Base-by-base conservation (phyloP, 2,113 vertebrate species). In the Pheucticus melanocephalus region DNA sequence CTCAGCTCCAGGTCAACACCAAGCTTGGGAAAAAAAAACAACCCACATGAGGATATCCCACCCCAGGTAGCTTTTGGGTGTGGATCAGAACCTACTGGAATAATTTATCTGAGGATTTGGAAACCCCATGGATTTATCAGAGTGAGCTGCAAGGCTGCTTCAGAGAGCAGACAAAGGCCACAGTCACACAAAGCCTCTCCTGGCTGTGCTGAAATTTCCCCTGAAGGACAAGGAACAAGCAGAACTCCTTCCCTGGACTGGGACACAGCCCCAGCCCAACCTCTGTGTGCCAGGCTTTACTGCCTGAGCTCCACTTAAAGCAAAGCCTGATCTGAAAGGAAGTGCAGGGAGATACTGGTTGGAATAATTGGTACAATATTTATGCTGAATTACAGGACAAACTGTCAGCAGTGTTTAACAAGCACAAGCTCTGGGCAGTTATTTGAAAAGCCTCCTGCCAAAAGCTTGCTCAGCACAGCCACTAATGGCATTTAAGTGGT, bases 401-500 rank as follows among this genome's bases (percentile, higher is more conserved):
- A 76, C 69, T 61, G 65, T 82, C 89, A 87, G 79, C 54, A 85
- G 53, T 59, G 27, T 87, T 94, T 87, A 95, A 94, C 50, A 86
- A 85, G 93, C 75, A 80, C 57, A 45, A 31, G 71, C 85, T 91
- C 84, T 63, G 63, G 82, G 21, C 75, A 89, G 93, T 94, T 82
- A 82, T 72, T 95, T 94, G 57, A 53, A 47, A 86, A 87, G 61
- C 59, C 54, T 91, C 68, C 82, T 88, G 88, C 88, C 42, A 90
- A 90, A 63, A 94, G 86, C 92, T 93, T 76, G 87, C 92, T 95
- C 92, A 94, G 94, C 69, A 75, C 75, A 75, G 93, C 76, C 80
- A 78, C 88, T 90, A 94, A 95, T 93, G 94, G 90, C 11, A 5
- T 84, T 47, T 83, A 76, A 95, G 91, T 82, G 83, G 83, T 63